A percentile compares a stretch with the other conserved stretches of the same genome.
These are phyloP conservation scores for Cydia splendana DNA, from an alignment of 1,140 invertebrate species.

Conservation along the genomic window DNA sequence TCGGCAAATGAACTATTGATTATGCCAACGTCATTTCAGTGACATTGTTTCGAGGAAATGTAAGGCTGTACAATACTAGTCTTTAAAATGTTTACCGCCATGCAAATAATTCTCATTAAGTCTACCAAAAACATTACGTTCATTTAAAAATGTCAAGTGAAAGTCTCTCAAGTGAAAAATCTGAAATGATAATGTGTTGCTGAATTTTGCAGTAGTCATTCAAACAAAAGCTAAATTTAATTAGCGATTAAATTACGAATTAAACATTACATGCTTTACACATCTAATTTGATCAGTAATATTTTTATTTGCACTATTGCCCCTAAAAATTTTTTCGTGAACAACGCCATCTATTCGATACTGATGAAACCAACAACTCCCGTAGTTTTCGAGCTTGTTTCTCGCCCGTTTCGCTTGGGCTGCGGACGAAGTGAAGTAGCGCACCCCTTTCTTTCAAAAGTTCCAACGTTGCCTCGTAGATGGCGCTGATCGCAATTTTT, in stretches of 20 bases:
- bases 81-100: not conserved
- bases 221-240: too few relatives aligned
- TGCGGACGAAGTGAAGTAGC: not conserved
- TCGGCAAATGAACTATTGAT: not conserved
- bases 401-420: not conserved
- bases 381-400: not conserved
- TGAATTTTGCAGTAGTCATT: too few relatives aligned
- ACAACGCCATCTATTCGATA: constrained; percentile 15
- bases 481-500: constrained; percentile 8
- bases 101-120: too few relatives aligned
- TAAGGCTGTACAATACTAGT: not conserved
- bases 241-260: too few relatives aligned
- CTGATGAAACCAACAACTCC: not conserved
- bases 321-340: not conserved
- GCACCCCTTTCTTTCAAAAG: not conserved
- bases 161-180: too few relatives aligned
- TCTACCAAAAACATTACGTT: too few relatives aligned
- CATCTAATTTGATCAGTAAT: not conserved
- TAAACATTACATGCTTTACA: too few relatives aligned
- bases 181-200: too few relatives aligned
- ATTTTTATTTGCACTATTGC: not conserved
- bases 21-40: not conserved
- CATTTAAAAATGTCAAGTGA: too few relatives aligned
- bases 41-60: not conserved
- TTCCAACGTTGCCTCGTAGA: not conserved